Conservation (phyloP, 2,797 vertebrate species). For the Gephyroberyx darwinii region DNA sequence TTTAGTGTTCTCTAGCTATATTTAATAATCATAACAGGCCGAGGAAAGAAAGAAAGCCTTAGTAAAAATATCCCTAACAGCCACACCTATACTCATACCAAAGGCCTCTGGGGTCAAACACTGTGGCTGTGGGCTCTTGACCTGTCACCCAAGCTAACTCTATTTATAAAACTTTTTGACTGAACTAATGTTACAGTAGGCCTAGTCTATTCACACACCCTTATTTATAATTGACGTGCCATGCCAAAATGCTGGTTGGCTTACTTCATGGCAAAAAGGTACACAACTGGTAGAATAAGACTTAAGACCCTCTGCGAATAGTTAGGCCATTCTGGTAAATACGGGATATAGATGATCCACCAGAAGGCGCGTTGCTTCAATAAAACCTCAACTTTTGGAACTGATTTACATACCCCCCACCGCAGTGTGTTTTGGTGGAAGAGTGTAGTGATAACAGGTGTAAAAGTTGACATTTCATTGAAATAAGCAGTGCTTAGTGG, state of each 20-base stretch:
- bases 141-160: neutral
- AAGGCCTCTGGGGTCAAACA: constrained; percentile 35
- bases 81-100: constrained; percentile 42
- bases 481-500: neutral
- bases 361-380: no score
- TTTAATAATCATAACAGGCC: no score
- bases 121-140: neutral
- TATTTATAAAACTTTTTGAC: constrained; percentile 22
- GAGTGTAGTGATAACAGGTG: neutral
- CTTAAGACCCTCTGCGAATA: no score
- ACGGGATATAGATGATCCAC: no score
- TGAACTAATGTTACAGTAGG: no score
- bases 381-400: no score
- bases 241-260: neutral
- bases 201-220: no score
- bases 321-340: no score
- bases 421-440: neutral
- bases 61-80: neutral
- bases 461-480: neutral
- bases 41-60: no score
- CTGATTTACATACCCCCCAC: neutral
- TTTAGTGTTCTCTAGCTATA: no score
- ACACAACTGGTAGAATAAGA: no score
- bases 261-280: neutral
- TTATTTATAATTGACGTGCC: no score